Conservation (phyloP, 2,888 invertebrate species). For the Acanthosoma haemorrhoidale region DNA sequence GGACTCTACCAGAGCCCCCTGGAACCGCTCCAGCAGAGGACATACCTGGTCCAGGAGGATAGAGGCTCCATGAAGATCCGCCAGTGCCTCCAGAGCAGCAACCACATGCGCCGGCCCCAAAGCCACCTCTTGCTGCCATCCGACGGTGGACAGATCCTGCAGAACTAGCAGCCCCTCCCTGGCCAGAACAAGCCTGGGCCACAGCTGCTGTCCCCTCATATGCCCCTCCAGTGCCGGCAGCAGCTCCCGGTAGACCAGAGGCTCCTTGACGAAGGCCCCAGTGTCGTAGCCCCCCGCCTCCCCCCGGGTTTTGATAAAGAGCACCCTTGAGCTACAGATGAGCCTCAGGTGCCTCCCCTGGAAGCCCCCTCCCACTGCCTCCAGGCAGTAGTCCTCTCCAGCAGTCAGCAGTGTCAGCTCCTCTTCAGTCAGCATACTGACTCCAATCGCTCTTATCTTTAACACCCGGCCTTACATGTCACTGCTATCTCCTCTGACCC, state of each 20-base stretch:
- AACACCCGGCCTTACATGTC: background rate
- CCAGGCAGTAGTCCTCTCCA: background rate
- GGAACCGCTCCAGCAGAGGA: background rate
- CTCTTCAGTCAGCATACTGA: background rate
- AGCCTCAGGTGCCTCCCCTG: constrained; percentile 18
- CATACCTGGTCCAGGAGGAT: background rate
- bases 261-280: constrained; percentile 29
- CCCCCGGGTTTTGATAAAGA: constrained; percentile 32
- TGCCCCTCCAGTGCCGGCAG: background rate
- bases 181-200: constrained; percentile 6
- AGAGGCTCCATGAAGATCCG: constrained; percentile 30
- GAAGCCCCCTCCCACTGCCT: constrained; percentile 1
- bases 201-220: background rate
- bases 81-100: constrained; percentile 2
- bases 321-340: background rate
- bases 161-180: constrained; percentile 28
- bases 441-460: background rate
- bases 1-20: constrained; percentile 1
- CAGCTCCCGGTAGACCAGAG: constrained; percentile 1
- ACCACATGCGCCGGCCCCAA: constrained; percentile 16
- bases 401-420: background rate
- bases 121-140: background rate
- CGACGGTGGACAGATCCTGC: constrained; percentile 19
- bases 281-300: constrained; percentile 18
- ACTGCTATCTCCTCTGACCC: background rate